Evolutionary conservation across 2,797 vertebrate species (phyloP), one percentile per base, ranked within the genome.

Genomic region (Esox lucius): DNA sequence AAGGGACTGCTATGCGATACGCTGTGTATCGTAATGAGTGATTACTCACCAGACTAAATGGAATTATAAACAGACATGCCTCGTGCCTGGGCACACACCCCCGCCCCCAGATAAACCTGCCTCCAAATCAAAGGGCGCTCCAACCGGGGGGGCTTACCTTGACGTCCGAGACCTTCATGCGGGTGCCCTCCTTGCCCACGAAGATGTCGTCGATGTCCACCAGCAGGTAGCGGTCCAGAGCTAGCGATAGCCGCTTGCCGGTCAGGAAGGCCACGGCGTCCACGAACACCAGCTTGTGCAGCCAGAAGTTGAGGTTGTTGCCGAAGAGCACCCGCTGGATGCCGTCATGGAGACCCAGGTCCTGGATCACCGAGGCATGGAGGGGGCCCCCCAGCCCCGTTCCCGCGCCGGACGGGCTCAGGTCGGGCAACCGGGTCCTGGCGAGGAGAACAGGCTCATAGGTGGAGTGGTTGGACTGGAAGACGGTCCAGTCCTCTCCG

Each of bases 201-300:
- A 99, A 99, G 90, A 99, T 99, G 92, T 99, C 98, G 0, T 99
- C 98, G 0, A 99, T 96, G 84, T 99, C 98, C 86, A 99, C 98
- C 75, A 99, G 92, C 79, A 99, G 85, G 89, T 98, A 98, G 81
- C 98, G 97, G 83, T 99, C 97, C 51, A 99, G 91, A 6, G 96
- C 95, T 83, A 99, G 80, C 0, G 98, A 98, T 71, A 99, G 95
- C 72, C 97, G 95, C 88, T 98, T 99, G 78, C 96, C 96, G 0
- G 98, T 99, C 81, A 99, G 92, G 87, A 98, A 99, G 86, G 97
- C 97, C 83, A 99, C 96, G 0, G 97, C 96, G 0, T 99, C 98
- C 80, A 99, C 96, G 0, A 99, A 97, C 84, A 99, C 93, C 4
- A 99, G 91, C 85, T 99, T 99, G 90, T 99, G 98, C 81, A 99